phyloP scores from a whole-genome alignment of 2,797 vertebrate genomes.

The Tinamus major region DNA sequence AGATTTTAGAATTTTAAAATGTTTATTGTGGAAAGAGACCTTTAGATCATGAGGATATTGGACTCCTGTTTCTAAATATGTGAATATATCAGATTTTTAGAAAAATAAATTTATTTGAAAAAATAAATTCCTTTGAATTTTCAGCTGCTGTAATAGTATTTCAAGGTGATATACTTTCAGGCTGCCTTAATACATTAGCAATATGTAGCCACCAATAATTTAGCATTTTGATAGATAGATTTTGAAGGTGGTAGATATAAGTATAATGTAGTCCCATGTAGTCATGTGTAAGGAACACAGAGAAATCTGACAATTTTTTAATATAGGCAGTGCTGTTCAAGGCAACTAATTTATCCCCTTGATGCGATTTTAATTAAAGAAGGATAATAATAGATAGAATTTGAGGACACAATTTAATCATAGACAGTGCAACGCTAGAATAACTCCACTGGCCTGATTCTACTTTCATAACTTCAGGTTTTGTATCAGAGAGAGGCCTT shows the following conservation, averaged over 20 bases:
- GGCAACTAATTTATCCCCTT: neutral
- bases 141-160: neutral
- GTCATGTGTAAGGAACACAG: neutral
- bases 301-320: constrained; percentile 13
- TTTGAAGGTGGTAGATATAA: constrained; percentile 8
- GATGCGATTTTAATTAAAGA: constrained; percentile 49
- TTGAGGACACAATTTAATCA: constrained; percentile 1
- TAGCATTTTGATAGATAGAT: neutral
- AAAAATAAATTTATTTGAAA: neutral
- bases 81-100: neutral
- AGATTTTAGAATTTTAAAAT: neutral
- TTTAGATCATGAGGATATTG: neutral
- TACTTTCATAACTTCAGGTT: neutral
- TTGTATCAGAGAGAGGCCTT: neutral
- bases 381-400: constrained; percentile 39
- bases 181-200: neutral
- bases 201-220: constrained; percentile 19
- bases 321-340: neutral
- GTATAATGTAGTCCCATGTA: constrained; percentile 1
- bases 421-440: neutral
- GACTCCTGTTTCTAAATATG: neutral
- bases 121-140: neutral
- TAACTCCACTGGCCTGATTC: neutral
- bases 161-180: neutral
- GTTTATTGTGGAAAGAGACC: neutral